phyloP scores from a whole-genome alignment of 2,797 vertebrate species.

The Acestrorhynchus altus region DNA sequence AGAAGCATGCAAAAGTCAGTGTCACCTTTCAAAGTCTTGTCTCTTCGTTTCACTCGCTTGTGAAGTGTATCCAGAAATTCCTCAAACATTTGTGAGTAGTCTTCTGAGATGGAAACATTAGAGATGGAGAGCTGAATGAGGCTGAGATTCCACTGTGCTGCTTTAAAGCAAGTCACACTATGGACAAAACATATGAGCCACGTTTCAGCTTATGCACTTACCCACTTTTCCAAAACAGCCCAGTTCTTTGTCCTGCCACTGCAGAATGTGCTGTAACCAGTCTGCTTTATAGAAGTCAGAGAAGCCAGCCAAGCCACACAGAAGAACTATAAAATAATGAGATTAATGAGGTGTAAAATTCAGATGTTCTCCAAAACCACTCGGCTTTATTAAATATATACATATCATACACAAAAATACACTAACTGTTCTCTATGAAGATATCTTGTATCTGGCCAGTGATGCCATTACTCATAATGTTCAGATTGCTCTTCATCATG shows the following conservation, averaged over 20 bases:
- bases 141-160: background rate
- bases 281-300: conserved; percentile 84
- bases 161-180: background rate
- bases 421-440: conserved; percentile 90
- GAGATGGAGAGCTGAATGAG: background rate
- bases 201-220: conserved; percentile 63
- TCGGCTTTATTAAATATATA: too few species aligned
- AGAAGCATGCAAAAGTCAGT: too few species aligned
- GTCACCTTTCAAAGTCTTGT: conserved; percentile 71
- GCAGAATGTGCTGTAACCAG: conserved; percentile 85
- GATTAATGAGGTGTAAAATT: background rate
- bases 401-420: too few species aligned
- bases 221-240: conserved; percentile 85
- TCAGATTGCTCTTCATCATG: conserved; percentile 87
- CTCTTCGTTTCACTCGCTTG: conserved; percentile 80
- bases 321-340: conserved; percentile 77
- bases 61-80: conserved; percentile 76
- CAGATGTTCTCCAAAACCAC: too few species aligned
- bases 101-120: conserved; percentile 64
- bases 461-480: conserved; percentile 69
- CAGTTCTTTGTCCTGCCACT: conserved; percentile 77
- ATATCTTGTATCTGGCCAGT: conserved; percentile 75
- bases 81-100: conserved; percentile 75
- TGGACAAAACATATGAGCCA: conserved; percentile 8
- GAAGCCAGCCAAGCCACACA: conserved; percentile 86